These are phyloP conservation scores for Anguilla japonica DNA, from an alignment of 2,113 vertebrate species.

Conservation along the genomic window DNA sequence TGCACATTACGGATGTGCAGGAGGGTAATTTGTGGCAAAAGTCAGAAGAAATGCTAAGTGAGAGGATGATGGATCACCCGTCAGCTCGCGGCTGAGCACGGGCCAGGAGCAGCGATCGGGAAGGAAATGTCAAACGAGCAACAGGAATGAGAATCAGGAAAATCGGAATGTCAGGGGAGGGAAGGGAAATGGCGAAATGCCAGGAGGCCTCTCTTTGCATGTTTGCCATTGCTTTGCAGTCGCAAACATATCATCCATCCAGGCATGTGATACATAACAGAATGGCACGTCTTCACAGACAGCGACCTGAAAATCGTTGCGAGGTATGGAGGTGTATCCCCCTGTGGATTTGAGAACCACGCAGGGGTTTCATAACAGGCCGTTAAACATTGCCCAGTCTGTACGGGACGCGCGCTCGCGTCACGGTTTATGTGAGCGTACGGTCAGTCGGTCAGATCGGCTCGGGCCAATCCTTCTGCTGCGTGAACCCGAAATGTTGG, in stretches of 20 bases:
- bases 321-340: neutral
- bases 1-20: neutral
- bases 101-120: neutral
- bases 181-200: neutral
- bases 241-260: neutral
- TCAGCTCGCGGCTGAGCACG: neutral
- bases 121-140: neutral
- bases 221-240: neutral
- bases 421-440: no score
- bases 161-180: neutral
- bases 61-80: neutral
- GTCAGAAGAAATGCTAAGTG: constrained; percentile 7
- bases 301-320: neutral
- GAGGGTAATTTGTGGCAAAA: constrained; percentile 7
- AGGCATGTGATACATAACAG: neutral
- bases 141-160: neutral
- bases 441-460: no score
- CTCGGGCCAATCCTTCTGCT: no score
- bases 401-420: no score
- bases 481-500: no score
- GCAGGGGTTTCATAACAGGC: no score
- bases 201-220: neutral
- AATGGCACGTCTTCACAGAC: neutral
- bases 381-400: neutral
- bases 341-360: no score